Percentiles rank a stretch among this genome's conserved stretches.
These are phyloP conservation scores for Megamerina dolium DNA, from an alignment of 2,888 invertebrate genomes.

Conservation along the genomic window DNA sequence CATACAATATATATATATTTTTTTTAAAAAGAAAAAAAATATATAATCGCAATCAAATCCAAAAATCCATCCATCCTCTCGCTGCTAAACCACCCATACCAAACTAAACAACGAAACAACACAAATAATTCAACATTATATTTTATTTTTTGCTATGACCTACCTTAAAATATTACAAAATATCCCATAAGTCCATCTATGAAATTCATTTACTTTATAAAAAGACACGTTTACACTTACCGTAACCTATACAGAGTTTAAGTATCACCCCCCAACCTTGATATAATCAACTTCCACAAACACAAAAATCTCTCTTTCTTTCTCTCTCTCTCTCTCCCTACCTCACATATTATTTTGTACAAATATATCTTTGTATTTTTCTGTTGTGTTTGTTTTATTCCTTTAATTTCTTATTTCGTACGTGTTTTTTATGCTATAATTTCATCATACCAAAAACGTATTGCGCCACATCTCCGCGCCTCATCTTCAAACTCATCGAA, in stretches of 20 bases:
- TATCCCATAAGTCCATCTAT: background rate
- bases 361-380: too few species aligned
- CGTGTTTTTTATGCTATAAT: slow-evolving; percentile 13
- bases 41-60: slow-evolving; percentile 6
- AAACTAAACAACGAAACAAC: background rate
- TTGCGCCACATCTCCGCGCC: slow-evolving; percentile 26
- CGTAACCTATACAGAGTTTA: background rate
- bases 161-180: slow-evolving; percentile 2
- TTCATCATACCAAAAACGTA: too few species aligned
- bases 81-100: background rate
- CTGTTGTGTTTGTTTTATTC: slow-evolving; percentile 7
- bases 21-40: slow-evolving; percentile 9
- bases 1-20: slow-evolving; percentile 15
- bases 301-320: slow-evolving; percentile 6
- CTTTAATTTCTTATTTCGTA: slow-evolving; percentile 2
- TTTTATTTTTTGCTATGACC: slow-evolving; percentile 1
- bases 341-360: too few species aligned
- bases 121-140: slow-evolving; percentile 5
- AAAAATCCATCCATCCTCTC: background rate
- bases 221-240: background rate
- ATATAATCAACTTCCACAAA: background rate
- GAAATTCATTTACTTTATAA: too few species aligned
- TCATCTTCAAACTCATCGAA: slow-evolving; percentile 36
- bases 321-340: slow-evolving; percentile 1
- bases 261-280: background rate